phyloP scores from a whole-genome alignment of 1,140 invertebrate species.

The Platyscapa corneri region DNA sequence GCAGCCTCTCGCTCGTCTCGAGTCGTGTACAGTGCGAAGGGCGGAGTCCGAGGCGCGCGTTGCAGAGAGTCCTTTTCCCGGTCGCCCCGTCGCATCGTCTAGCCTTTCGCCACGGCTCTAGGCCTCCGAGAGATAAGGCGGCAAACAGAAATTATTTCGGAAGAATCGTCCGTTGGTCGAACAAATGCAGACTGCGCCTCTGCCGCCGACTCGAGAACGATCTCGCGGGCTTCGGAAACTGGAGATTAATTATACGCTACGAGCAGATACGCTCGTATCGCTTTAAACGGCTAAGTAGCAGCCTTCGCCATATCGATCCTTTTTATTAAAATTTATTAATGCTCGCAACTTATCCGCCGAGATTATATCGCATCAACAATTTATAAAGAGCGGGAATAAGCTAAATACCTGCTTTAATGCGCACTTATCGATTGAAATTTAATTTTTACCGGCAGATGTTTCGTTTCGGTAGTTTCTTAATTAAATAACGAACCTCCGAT shows the following conservation, averaged over 20 bases:
- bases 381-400: not conserved
- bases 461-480: not conserved
- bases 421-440: not conserved
- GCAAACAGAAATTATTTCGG: not conserved
- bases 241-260: not conserved
- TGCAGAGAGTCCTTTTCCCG: too few species aligned
- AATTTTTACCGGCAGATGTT: not conserved
- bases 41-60: too few species aligned
- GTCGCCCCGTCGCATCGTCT: too few species aligned
- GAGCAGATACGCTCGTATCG: not conserved
- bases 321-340: slow-evolving; percentile 7
- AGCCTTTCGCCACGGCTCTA: too few species aligned
- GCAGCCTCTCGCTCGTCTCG: too few species aligned
- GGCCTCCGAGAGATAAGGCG: not conserved
- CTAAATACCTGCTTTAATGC: not conserved
- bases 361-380: not conserved
- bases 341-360: not conserved
- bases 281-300: not conserved
- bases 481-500: not conserved
- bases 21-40: too few species aligned
- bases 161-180: not conserved
- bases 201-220: not conserved
- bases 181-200: not conserved
- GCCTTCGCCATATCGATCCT: not conserved
- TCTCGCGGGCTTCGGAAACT: not conserved